Evolutionary conservation across 1,140 invertebrate genomes (phyloP).

Genomic region (Drosophila kohkoa): DNA sequence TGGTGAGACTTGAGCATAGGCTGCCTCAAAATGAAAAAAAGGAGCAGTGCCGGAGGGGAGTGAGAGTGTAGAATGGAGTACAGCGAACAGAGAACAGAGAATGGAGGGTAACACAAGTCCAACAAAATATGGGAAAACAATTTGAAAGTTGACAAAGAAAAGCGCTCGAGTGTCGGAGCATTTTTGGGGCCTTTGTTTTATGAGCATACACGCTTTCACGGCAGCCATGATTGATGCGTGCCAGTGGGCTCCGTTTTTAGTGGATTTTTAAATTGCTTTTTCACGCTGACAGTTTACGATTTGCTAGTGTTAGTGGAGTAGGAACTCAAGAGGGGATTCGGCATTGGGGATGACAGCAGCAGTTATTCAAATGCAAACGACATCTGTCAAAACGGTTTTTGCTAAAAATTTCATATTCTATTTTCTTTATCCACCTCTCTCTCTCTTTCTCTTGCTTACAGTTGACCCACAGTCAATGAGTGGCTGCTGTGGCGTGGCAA

Average conservation of each 20-base stretch:
- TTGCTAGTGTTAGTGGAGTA: conserved; percentile 25
- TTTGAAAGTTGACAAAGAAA: conserved; percentile 72
- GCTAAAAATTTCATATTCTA: conserved; percentile 61
- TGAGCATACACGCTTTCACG: conserved; percentile 59
- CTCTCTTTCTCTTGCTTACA: conserved; percentile 43
- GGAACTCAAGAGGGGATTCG: background rate
- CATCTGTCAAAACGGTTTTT: conserved; percentile 79
- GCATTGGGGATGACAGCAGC: conserved; percentile 46
- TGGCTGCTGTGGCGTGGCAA: conserved; percentile 41
- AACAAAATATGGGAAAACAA: conserved; percentile 73
- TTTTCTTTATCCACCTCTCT: conserved; percentile 27
- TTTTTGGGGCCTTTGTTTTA: conserved; percentile 67
- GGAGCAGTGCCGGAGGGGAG: background rate
- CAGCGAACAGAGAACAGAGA: conserved; percentile 1
- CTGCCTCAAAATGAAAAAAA: background rate
- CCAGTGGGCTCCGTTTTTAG: conserved; percentile 55
- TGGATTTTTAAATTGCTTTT: conserved; percentile 81
- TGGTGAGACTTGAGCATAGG: conserved; percentile 21
- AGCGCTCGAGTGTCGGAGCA: conserved; percentile 34
- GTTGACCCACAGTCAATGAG: conserved; percentile 60
- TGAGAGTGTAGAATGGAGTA: background rate
- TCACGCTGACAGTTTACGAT: conserved; percentile 74
- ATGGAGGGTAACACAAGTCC: conserved; percentile 12
- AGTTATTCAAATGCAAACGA: conserved; percentile 83
- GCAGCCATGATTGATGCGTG: conserved; percentile 73